A percentile compares a stretch with the other conserved stretches of the same genome.
These are phyloP conservation scores for Montifringilla adamsi DNA, from an alignment of 2,113 vertebrate species.

Conservation along the genomic window DNA sequence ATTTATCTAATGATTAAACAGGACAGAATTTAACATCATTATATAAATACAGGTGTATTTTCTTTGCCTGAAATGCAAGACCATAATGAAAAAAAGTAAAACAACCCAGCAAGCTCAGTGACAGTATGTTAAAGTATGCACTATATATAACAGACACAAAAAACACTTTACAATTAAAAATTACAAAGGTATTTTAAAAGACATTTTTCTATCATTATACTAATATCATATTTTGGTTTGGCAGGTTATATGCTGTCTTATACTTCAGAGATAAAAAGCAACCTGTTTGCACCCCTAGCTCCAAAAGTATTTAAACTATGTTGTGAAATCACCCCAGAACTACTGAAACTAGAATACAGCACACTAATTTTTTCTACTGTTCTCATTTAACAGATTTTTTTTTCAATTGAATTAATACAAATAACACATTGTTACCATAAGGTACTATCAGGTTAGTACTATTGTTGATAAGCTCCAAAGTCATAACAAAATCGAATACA, in stretches of 20 bases:
- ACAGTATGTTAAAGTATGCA: not conserved
- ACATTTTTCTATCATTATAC: not conserved
- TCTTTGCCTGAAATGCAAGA: not conserved
- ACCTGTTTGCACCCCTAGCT: not conserved
- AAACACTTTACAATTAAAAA: not conserved
- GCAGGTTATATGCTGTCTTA: not conserved
- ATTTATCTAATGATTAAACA: constrained; percentile 10
- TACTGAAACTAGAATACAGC: not conserved
- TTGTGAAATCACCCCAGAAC: constrained; percentile 20
- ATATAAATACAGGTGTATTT: not conserved
- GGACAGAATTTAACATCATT: not conserved
- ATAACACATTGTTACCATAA: not conserved
- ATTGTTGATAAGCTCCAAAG: not conserved
- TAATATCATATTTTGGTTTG: not conserved
- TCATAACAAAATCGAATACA: not conserved
- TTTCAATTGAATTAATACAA: not conserved
- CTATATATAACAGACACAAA: not conserved
- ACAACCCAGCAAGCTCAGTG: not conserved
- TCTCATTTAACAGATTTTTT: not conserved
- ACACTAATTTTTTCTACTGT: not conserved
- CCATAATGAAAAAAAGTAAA: not conserved
- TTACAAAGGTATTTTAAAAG: not conserved
- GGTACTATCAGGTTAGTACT: not conserved
- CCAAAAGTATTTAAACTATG: not conserved
- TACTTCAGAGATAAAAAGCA: not conserved